These are phyloP conservation scores for Petrocephalus schoutedeni DNA, from an alignment of 2,797 vertebrate genomes.

Conservation along the genomic window DNA sequence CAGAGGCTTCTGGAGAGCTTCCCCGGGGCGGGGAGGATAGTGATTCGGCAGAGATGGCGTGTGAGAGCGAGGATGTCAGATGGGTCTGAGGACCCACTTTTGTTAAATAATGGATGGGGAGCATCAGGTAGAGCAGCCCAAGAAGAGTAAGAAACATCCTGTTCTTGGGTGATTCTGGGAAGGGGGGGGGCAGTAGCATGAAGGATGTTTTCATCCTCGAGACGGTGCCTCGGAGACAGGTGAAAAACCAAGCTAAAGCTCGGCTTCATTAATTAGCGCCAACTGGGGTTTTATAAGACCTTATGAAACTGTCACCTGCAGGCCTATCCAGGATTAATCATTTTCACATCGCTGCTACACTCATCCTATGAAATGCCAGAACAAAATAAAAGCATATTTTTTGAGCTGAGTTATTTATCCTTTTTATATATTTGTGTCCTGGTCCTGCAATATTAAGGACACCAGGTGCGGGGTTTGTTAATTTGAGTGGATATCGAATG, in stretches of 20 bases:
- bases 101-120: constrained; percentile 76
- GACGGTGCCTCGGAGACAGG: not conserved
- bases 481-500: not conserved
- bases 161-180: constrained; percentile 77
- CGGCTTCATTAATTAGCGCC: constrained; percentile 10
- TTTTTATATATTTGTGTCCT: constrained; percentile 4
- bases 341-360: not conserved
- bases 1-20: not conserved
- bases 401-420: not conserved
- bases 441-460: not conserved
- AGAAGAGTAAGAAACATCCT: constrained; percentile 68
- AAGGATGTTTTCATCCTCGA: not conserved
- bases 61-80: not conserved
- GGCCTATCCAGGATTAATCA: not conserved
- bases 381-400: not conserved
- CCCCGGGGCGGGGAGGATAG: not conserved
- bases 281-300: not conserved
- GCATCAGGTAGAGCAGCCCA: constrained; percentile 74
- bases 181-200: not conserved
- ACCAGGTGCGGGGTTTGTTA: not conserved
- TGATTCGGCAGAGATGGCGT: not conserved
- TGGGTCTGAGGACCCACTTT: constrained; percentile 65
- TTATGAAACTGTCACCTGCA: not conserved
- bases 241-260: not conserved
- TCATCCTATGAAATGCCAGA: not conserved